Base-by-base conservation (phyloP, 53 echinoderm and acorn worm genomes). In the Hippasteria phrygiana region DNA sequence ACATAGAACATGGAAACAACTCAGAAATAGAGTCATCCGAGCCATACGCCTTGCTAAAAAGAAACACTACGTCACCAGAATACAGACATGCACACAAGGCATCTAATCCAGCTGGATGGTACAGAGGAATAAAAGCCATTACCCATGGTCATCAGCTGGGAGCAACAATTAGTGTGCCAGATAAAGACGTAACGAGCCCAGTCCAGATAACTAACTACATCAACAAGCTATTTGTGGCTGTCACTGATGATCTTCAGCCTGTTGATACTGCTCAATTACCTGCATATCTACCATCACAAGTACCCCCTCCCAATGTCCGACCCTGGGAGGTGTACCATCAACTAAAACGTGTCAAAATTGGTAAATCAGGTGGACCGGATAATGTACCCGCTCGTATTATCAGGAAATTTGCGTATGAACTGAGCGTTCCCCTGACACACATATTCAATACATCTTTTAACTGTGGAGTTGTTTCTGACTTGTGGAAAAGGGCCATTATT, bases 301-400 rank as follows among this genome's bases (percentile, higher is more conserved):
- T 42, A 28, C 36, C 55, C 26, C 36, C 29, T 11, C 88, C 77
- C 35, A 27, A 13, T 4, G 45, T 77, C 26, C 54, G 40, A 39
- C 64, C 63, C 32, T 76, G 64, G 63, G 28, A 76, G 73, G 46
- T 87, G 4, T 73, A 55, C 53, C 32, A 56, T 29, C 18, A 75
- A 9, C 62, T 85, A 36, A 88, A 76, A 13, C 33, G 40, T n/a
- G 67, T 54, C 53, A 73, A 51, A 5, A 14, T 11, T 24, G 6
- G 43, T 1, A 87, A 87, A 87, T 67, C 87, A 29, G 72, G 87
- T 34, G 87, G 70, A 67, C 70, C 87, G 3, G 87, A 71, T 47
- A 56, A 71, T 46, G 22, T 87, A 4, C 87, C 87, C 24, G 48
- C 59, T 26, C 16, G 37, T 16, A 74, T 87, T 16, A n/a, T 74